phyloP scores from a whole-genome alignment of 2,113 vertebrate genomes.

The Cottus gobio region DNA sequence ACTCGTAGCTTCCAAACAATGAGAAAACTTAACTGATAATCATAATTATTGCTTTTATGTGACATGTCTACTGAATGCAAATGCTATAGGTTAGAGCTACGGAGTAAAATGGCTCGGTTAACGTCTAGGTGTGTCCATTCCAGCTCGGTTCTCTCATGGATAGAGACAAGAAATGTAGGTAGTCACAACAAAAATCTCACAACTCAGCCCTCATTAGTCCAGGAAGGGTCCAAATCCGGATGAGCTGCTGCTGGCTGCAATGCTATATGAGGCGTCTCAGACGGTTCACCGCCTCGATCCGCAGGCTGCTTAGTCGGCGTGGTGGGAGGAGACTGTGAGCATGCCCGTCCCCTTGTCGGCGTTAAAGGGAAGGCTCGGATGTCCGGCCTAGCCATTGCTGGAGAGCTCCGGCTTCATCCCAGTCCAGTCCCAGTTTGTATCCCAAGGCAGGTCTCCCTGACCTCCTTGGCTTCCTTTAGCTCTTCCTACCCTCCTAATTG shows the following conservation, averaged over 20 bases:
- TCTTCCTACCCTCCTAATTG: slow-evolving; percentile 44
- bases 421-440: slow-evolving; percentile 39
- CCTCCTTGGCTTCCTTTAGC: slow-evolving; percentile 33
- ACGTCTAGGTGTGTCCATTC: slow-evolving; percentile 45
- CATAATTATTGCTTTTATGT: slow-evolving; percentile 80
- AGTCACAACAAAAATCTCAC: slow-evolving; percentile 60
- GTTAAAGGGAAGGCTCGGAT: slow-evolving; percentile 25
- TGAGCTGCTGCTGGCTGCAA: slow-evolving; percentile 55
- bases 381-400: slow-evolving; percentile 24
- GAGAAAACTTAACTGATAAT: slow-evolving; percentile 64
- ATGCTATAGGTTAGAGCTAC: slow-evolving; percentile 72
- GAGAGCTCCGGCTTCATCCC: slow-evolving; percentile 47
- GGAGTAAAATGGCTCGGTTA: slow-evolving; percentile 68
- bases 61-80: slow-evolving; percentile 70
- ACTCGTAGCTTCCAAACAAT: slow-evolving; percentile 57
- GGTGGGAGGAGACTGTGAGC: slow-evolving; percentile 53
- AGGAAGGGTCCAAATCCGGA: slow-evolving; percentile 44
- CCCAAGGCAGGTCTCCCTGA: slow-evolving; percentile 40
- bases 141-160: slow-evolving; percentile 48
- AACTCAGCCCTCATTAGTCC: slow-evolving; percentile 54
- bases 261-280: slow-evolving; percentile 53
- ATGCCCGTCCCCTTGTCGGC: slow-evolving; percentile 30
- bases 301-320: slow-evolving; percentile 37
- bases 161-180: slow-evolving; percentile 56
- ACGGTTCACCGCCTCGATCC: slow-evolving; percentile 37